Conservation (phyloP, 2,888 invertebrate species). For the Thecocarcelia acutangulata region DNA sequence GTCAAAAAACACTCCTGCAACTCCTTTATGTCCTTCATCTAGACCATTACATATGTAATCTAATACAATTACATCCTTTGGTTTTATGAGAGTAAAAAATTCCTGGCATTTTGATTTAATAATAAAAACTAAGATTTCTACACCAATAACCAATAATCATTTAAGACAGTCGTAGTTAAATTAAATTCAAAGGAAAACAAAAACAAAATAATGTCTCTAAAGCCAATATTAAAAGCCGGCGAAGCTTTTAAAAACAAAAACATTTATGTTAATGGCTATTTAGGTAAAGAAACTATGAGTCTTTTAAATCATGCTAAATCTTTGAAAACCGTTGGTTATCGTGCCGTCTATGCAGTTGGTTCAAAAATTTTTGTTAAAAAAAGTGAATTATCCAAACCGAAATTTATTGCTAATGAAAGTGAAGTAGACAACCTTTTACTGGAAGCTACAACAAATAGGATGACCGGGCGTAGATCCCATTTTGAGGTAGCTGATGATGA, state of each 20-base stretch:
- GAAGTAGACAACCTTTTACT: neutral
- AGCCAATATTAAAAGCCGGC: neutral
- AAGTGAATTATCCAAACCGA: neutral
- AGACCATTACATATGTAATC: too few relatives aligned
- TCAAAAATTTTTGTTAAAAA: neutral
- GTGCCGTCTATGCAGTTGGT: neutral
- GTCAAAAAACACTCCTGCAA: too few relatives aligned
- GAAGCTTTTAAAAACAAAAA: neutral
- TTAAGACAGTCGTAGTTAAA: neutral
- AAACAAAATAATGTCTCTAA: neutral
- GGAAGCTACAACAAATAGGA: neutral
- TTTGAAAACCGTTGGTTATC: neutral
- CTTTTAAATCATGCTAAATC: neutral
- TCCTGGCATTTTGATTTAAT: too few relatives aligned
- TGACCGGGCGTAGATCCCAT: neutral
- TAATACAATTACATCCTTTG: too few relatives aligned
- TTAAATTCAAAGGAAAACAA: neutral
- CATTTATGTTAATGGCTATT: neutral
- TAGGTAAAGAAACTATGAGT: neutral
- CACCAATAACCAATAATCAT: too few relatives aligned
- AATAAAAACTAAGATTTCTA: too few relatives aligned
- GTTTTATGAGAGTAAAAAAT: too few relatives aligned
- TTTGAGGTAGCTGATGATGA: neutral
- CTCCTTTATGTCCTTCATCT: too few relatives aligned
- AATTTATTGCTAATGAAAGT: neutral